Conservation (phyloP, 1,140 invertebrate species). For the Melanaphis sacchari region DNA sequence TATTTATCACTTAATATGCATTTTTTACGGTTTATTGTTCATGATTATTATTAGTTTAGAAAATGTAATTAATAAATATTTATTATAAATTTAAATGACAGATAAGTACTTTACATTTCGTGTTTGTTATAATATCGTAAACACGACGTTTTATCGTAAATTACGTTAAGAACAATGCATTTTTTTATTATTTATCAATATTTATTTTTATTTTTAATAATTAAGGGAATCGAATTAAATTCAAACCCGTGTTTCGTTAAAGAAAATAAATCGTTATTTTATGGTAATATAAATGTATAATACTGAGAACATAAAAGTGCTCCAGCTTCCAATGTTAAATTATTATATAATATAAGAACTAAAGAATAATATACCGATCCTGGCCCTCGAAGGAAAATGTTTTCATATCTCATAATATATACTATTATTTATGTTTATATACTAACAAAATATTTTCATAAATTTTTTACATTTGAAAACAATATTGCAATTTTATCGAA, state of each 20-base stretch:
- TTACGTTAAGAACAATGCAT: neutral
- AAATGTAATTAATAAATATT: neutral
- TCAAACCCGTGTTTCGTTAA: neutral
- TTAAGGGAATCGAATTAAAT: neutral
- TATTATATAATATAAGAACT: neutral
- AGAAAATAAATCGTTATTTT: neutral
- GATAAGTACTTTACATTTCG: neutral
- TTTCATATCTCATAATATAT: neutral
- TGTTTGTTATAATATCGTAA: neutral
- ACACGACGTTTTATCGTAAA: neutral
- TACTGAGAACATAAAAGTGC: neutral
- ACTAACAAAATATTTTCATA: neutral
- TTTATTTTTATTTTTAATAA: conserved; percentile 11
- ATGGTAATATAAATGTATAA: neutral
- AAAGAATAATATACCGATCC: neutral
- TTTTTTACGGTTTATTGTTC: neutral
- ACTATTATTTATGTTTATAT: neutral
- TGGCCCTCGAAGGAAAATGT: neutral
- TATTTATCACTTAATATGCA: neutral
- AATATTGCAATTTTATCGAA: neutral
- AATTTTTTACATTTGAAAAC: neutral
- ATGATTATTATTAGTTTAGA: neutral
- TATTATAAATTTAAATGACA: neutral
- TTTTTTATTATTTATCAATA: neutral
- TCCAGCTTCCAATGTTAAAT: neutral